phyloP scores from a whole-genome alignment of 2,797 vertebrate species.

The Bradypus variegatus region DNA sequence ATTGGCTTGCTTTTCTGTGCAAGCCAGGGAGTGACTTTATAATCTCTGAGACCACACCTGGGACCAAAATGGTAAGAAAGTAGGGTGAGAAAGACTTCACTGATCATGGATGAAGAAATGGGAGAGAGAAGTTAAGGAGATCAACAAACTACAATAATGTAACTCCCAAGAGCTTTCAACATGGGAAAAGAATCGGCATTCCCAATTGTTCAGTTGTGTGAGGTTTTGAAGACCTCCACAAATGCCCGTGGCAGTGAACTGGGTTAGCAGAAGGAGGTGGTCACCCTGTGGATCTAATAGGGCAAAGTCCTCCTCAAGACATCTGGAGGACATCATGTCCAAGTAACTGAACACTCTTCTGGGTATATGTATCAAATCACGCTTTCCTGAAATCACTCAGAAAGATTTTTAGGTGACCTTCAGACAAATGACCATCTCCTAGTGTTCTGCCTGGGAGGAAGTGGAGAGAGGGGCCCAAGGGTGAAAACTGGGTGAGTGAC shows the following conservation, averaged over 20 bases:
- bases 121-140: background rate
- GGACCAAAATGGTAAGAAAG: background rate
- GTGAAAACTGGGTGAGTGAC: background rate
- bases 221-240: background rate
- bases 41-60: too few species aligned
- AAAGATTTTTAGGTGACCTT: fast-evolving
- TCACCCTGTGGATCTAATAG: background rate
- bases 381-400: background rate
- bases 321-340: too few species aligned
- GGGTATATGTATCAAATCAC: background rate
- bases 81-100: background rate
- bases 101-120: background rate
- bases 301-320: background rate
- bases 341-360: background rate
- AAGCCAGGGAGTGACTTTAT: too few species aligned
- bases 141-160: background rate
- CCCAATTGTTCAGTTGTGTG: background rate
- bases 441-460: background rate
- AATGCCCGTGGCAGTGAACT: background rate
- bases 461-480: background rate
- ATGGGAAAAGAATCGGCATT: fast-evolving
- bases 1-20: background rate
- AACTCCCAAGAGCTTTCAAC: background rate
- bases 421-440: fast-evolving
- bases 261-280: background rate